Base-by-base conservation (phyloP, 2,888 invertebrate genomes). In the Limenitis camilla region DNA sequence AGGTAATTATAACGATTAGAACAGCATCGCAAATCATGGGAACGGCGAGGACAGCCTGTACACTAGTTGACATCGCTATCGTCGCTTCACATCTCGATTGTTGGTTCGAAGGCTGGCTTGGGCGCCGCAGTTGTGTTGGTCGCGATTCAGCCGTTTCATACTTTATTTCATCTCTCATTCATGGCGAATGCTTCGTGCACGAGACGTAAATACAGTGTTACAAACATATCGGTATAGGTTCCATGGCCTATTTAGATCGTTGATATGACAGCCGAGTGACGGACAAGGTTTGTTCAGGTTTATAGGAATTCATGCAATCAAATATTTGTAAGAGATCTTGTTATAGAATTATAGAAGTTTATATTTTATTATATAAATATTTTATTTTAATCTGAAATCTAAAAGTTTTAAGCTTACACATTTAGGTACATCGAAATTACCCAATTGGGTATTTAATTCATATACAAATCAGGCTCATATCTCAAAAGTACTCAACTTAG, bases 21-120 rank as follows among this genome's bases (percentile, higher is more conserved):
- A 80, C 72, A 78, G 81, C 77, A 81, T 83, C 77, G 80, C 83
- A 82, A 80, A 82, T 84, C 83, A 84, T 84, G 85, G 76, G 84
- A 85, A 83, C 81, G 72, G 71, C 74, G 77, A 76, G 72, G 79
- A 80, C 80, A 78, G 76, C 69, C 76, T 71, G 50, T 40, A 71
- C 73, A 74, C 80, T 81, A 77, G 83, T 83, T 79, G 81, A 82
- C 83, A 71, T 75, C 72, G 70, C 71, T 86, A 86, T 86, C 86
- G 72, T 60, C 61, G 71, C 67, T 68, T 78, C 76, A 68, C 71
- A 86, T 86, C 86, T 79, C 76, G 80, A 84, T 85, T 82, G 84
- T 83, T 80, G 78, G 74, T 71, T 72, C 71, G 68, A 51, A 46
- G 50, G 42, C 49, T 41, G 41, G 50, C 42, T 43, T 33, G 46